Evolutionary conservation across 2,797 vertebrate species (phyloP).

Genomic region (Acanthurus lineatus): DNA sequence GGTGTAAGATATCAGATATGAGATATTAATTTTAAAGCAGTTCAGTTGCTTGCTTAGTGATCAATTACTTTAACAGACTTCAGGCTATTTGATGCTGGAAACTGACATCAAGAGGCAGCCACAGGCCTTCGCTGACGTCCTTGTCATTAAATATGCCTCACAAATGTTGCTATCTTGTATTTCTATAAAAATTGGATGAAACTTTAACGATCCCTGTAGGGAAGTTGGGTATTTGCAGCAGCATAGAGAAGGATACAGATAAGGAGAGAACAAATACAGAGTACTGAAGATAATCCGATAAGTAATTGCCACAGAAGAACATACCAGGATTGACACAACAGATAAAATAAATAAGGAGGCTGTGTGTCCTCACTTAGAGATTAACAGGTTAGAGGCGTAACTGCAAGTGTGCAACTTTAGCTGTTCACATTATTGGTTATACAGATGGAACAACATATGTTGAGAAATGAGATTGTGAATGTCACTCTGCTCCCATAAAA

Average conservation of each 20-base stretch:
- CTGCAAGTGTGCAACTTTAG: constrained; percentile 39
- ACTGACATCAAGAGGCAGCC: constrained; percentile 35
- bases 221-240: constrained; percentile 35
- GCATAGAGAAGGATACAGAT: constrained; percentile 40
- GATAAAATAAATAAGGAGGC: constrained; percentile 32
- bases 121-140: constrained; percentile 13
- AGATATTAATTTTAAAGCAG: constrained; percentile 18
- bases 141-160: constrained; percentile 39
- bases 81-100: constrained; percentile 33
- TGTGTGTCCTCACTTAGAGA: constrained; percentile 7
- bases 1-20: background rate
- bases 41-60: constrained; percentile 1
- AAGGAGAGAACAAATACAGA: constrained; percentile 52
- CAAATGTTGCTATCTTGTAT: constrained; percentile 49
- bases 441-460: constrained; percentile 64
- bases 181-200: constrained; percentile 54
- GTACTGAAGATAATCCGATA: constrained; percentile 40
- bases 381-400: constrained; percentile 36
- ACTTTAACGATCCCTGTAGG: constrained; percentile 51
- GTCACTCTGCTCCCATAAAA: constrained; percentile 60
- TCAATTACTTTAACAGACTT: constrained; percentile 37
- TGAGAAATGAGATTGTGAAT: constrained; percentile 64
- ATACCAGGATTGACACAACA: constrained; percentile 26
- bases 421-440: constrained; percentile 31
- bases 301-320: constrained; percentile 40